Percentiles rank a stretch among this genome's conserved stretches.
These are phyloP conservation scores for Pelobates fuscus DNA, from an alignment of 2,113 vertebrate genomes.

Conservation along the genomic window DNA sequence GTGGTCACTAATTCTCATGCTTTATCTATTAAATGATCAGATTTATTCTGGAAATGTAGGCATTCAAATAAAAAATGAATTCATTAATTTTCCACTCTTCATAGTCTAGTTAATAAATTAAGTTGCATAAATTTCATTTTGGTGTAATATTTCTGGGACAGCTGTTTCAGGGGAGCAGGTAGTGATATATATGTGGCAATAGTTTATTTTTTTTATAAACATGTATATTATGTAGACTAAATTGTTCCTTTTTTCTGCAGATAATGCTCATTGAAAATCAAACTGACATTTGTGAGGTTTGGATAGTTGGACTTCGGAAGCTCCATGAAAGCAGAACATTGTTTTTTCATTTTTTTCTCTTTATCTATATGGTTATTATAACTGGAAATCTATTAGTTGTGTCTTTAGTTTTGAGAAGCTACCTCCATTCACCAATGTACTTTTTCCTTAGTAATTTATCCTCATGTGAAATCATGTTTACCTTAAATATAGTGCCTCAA, in stretches of 20 bases:
- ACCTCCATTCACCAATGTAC: conserved; percentile 52
- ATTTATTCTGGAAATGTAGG: no score
- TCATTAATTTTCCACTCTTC: no score
- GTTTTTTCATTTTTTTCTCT: conserved; percentile 48
- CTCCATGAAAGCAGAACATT: conserved; percentile 32
- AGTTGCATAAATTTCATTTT: no score
- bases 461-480: conserved; percentile 46
- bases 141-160: no score
- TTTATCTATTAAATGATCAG: no score
- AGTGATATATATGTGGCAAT: no score
- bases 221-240: no score
- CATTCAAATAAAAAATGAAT: no score
- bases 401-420: conserved; percentile 21
- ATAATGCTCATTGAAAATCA: conserved; percentile 12
- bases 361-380: conserved; percentile 19
- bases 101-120: no score
- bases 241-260: not conserved
- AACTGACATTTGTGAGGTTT: not conserved
- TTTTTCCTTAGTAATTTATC: conserved; percentile 53
- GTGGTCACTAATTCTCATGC: no score
- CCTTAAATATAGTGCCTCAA: conserved; percentile 45
- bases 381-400: conserved; percentile 49
- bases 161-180: no score
- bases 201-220: no score
- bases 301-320: conserved; percentile 13